phyloP scores from a whole-genome alignment of 2,888 invertebrate genomes.

The Epicampocera succincta region DNA sequence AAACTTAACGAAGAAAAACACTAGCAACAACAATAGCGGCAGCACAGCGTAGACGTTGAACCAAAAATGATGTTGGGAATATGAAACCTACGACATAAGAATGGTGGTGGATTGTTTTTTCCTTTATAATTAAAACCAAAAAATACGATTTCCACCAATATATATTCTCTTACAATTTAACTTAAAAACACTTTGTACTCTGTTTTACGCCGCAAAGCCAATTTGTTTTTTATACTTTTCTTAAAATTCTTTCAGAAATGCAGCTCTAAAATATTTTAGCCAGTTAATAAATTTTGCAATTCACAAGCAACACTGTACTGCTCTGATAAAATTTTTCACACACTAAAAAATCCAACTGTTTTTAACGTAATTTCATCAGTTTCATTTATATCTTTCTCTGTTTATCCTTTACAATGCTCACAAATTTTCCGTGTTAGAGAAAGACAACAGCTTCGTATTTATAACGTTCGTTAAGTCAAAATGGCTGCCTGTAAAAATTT shows the following conservation, averaged over 20 bases:
- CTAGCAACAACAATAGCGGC: slow-evolving; percentile 35
- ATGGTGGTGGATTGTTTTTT: slow-evolving; percentile 49
- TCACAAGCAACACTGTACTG: slow-evolving; percentile 70
- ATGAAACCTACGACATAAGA: slow-evolving; percentile 61
- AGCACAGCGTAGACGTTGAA: slow-evolving; percentile 32
- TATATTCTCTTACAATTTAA: slow-evolving; percentile 31
- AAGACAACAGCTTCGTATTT: slow-evolving; percentile 2
- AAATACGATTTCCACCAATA: slow-evolving; percentile 12
- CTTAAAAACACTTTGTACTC: slow-evolving; percentile 9
- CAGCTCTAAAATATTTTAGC: slow-evolving; percentile 54
- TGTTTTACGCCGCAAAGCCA: not conserved
- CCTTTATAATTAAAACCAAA: slow-evolving; percentile 33
- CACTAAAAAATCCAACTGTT: slow-evolving; percentile 69
- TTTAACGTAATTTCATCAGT: slow-evolving; percentile 48
- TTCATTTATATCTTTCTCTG: slow-evolving; percentile 8
- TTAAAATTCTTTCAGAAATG: slow-evolving; percentile 41
- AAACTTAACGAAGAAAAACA: slow-evolving; percentile 70
- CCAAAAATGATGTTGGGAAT: slow-evolving; percentile 48
- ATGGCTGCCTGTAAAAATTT: slow-evolving; percentile 65
- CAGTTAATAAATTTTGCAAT: slow-evolving; percentile 47
- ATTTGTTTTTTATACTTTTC: slow-evolving; percentile 12
- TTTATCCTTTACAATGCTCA: not conserved
- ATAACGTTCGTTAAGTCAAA: slow-evolving; percentile 65
- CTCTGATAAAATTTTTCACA: slow-evolving; percentile 64
- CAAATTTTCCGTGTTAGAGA: not conserved